Conservation (phyloP, 2,888 invertebrate genomes). For the Cheilosia vernalis region DNA sequence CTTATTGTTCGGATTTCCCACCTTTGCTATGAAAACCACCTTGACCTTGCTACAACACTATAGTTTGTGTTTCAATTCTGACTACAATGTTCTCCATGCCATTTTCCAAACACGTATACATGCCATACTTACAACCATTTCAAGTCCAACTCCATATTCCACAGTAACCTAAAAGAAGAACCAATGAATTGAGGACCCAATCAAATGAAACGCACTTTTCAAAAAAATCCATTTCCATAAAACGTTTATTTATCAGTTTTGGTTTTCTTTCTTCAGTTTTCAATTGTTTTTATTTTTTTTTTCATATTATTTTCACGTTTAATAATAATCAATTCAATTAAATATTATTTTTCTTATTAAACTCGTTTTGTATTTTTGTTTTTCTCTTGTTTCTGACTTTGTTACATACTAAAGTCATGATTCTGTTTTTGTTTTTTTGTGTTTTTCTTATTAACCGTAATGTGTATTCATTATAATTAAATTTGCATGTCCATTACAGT, state of each 20-base stretch:
- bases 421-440: neutral
- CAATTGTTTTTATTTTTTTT: slow-evolving; percentile 28
- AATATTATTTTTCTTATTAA: slow-evolving; percentile 60
- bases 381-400: slow-evolving; percentile 30
- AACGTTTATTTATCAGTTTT: slow-evolving; percentile 71
- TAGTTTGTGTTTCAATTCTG: too few relatives aligned
- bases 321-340: slow-evolving; percentile 69
- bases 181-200: too few relatives aligned
- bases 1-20: too few relatives aligned
- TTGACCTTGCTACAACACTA: too few relatives aligned
- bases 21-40: too few relatives aligned
- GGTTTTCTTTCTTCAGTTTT: slow-evolving; percentile 24
- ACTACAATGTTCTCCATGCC: too few relatives aligned
- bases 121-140: too few relatives aligned
- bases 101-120: too few relatives aligned
- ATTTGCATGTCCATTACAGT: slow-evolving; percentile 43
- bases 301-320: slow-evolving; percentile 60
- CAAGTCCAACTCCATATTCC: neutral
- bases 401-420: slow-evolving; percentile 49
- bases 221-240: slow-evolving; percentile 71
- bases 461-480: slow-evolving; percentile 56
- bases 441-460: slow-evolving; percentile 34
- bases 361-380: slow-evolving; percentile 31
- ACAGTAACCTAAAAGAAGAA: too few relatives aligned
- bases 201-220: slow-evolving; percentile 43